phyloP scores from a whole-genome alignment of 2,797 vertebrate genomes.

The Tokudaia tokunoshimensis region DNA sequence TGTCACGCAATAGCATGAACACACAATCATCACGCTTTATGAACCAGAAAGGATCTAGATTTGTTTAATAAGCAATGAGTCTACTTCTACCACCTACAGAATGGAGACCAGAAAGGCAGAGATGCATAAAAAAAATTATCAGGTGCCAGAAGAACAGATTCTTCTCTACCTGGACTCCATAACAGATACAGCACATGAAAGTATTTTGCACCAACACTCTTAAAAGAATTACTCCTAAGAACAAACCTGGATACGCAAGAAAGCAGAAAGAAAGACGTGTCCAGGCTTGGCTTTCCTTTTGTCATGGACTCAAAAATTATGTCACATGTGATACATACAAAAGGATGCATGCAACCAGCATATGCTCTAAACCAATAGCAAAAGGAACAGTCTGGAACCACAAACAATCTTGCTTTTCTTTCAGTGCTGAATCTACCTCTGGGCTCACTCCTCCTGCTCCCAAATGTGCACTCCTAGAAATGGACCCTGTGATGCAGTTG shows the following conservation, averaged over 20 bases:
- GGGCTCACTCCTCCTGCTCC: background rate
- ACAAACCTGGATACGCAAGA: background rate
- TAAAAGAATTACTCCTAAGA: background rate
- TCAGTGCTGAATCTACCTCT: background rate
- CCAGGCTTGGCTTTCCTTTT: background rate
- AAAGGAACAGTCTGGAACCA: background rate
- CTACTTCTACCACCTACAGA: background rate
- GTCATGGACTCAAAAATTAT: background rate
- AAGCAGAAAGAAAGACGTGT: background rate
- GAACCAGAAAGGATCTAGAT: too few species aligned
- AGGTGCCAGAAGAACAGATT: background rate
- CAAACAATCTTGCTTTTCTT: background rate
- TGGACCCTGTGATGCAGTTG: background rate
- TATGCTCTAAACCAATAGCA: background rate
- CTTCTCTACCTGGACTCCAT: background rate
- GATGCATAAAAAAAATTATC: background rate
- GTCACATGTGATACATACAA: background rate
- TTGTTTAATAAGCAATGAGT: slow-evolving; percentile 4
- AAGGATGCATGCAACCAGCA: background rate
- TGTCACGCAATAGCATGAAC: too few species aligned
- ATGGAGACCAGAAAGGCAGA: background rate
- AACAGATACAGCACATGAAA: background rate
- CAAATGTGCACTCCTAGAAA: background rate
- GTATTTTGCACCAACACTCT: background rate
- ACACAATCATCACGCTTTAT: too few species aligned